Percentiles rank a stretch among this genome's conserved stretches.
Evolutionary conservation across 2,888 invertebrate species (phyloP).

Genomic region (Eulithis testata): DNA sequence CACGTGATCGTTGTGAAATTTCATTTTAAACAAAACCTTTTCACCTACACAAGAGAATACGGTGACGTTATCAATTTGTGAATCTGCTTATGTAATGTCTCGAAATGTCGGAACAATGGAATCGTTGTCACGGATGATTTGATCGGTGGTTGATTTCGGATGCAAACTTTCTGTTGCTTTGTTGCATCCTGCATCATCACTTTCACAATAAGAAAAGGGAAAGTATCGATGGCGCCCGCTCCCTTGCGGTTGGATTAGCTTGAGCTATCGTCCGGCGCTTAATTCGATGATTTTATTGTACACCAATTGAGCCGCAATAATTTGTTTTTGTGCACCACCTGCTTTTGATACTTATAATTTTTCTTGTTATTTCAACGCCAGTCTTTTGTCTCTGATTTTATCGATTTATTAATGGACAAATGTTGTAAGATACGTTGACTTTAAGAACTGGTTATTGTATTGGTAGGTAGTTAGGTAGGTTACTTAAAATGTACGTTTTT

Average conservation of each 20-base stretch:
- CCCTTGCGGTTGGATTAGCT: slow-evolving; percentile 82
- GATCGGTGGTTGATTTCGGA: slow-evolving; percentile 62
- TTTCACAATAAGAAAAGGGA: slow-evolving; percentile 83
- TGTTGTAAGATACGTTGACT: background rate
- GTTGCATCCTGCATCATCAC: slow-evolving; percentile 79
- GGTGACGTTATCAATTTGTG: slow-evolving; percentile 38
- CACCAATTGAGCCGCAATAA: slow-evolving; percentile 58
- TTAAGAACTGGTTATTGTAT: background rate
- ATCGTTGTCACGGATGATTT: slow-evolving; percentile 49
- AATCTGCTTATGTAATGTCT: slow-evolving; percentile 36
- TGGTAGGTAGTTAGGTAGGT: no score
- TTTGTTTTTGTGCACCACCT: slow-evolving; percentile 15
- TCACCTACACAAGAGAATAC: slow-evolving; percentile 29
- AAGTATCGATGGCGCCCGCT: slow-evolving; percentile 74
- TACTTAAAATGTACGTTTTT: background rate
- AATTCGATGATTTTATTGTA: slow-evolving; percentile 77
- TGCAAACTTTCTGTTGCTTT: slow-evolving; percentile 66
- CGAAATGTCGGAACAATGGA: slow-evolving; percentile 43
- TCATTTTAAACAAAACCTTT: slow-evolving; percentile 50
- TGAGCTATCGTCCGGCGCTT: slow-evolving; percentile 68
- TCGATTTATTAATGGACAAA: background rate
- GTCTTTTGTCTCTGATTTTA: background rate
- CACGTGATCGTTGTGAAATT: slow-evolving; percentile 57
- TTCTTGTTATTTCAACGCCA: background rate
- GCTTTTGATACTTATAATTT: background rate